Evolutionary conservation across 2,797 vertebrate genomes (phyloP).

Genomic region (Rhinatrema bivittatum): DNA sequence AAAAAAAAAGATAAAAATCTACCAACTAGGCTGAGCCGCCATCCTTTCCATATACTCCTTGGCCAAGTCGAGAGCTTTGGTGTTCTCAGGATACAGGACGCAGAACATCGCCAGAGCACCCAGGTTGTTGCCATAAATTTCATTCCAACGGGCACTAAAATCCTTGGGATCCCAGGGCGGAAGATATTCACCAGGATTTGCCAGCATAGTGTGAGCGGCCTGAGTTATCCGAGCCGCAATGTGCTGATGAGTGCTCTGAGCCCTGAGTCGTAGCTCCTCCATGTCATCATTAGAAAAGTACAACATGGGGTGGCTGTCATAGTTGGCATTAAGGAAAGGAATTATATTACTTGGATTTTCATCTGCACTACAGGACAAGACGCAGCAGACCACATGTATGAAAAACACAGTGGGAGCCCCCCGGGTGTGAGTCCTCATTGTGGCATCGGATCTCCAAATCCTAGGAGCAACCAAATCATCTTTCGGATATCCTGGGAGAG

Average conservation of each 20-base stretch:
- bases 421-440: constrained; percentile 90
- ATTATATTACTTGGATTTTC: constrained; percentile 66
- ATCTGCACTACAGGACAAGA: constrained; percentile 41
- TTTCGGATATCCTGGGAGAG: constrained; percentile 56
- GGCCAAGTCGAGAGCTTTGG: constrained; percentile 79
- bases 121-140: constrained; percentile 96
- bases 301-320: constrained; percentile 90
- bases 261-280: constrained; percentile 65
- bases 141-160: constrained; percentile 93
- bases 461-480: constrained; percentile 66
- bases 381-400: constrained; percentile 72
- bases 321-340: constrained; percentile 85
- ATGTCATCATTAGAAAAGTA: constrained; percentile 79
- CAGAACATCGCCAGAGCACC: constrained; percentile 92
- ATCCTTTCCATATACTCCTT: constrained; percentile 98
- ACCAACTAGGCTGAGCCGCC: constrained; percentile 99
- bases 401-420: constrained; percentile 95
- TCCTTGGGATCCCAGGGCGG: constrained; percentile 87
- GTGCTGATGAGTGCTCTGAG: constrained; percentile 65
- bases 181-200: constrained; percentile 80
- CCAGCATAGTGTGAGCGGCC: constrained; percentile 83
- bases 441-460: constrained; percentile 77
- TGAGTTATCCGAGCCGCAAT: constrained; percentile 71
- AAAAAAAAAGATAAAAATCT: constrained; percentile 71
- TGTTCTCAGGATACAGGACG: constrained; percentile 84